Percentiles rank a stretch among this genome's conserved stretches.
These are phyloP conservation scores for Meghimatium bilineatum DNA, from an alignment of 2,888 invertebrate genomes.

Conservation along the genomic window DNA sequence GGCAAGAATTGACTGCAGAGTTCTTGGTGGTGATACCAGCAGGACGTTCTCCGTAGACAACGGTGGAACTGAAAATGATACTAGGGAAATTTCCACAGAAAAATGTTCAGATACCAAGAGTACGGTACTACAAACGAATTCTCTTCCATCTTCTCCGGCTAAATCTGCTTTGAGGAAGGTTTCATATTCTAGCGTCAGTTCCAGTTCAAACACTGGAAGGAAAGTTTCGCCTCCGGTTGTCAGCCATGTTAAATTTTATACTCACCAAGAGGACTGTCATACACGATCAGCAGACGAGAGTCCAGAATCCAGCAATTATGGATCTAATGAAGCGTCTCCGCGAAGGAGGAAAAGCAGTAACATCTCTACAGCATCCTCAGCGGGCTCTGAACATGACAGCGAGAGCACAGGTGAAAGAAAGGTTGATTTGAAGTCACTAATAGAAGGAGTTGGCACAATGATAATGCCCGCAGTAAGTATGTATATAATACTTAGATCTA, in stretches of 20 bases:
- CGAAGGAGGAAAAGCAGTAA: constrained; percentile 61
- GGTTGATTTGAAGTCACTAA: constrained; percentile 63
- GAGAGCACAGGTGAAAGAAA: constrained; percentile 57
- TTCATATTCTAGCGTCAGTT: constrained; percentile 16
- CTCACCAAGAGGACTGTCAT: not conserved
- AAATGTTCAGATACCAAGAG: not conserved
- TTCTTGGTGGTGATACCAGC: not conserved
- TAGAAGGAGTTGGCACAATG: constrained; percentile 70
- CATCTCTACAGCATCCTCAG: constrained; percentile 64
- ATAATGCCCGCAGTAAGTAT: constrained; percentile 69
- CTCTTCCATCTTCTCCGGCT: constrained; percentile 18
- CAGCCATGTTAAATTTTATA: constrained; percentile 47
- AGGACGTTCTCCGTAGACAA: not conserved
- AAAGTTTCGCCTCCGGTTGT: constrained; percentile 39
- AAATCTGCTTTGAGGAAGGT: constrained; percentile 35
- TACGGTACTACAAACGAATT: not conserved
- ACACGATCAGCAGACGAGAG: constrained; percentile 1
- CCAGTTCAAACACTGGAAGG: constrained; percentile 12
- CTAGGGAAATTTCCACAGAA: not conserved
- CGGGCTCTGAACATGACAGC: constrained; percentile 61
- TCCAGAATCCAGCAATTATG: constrained; percentile 49
- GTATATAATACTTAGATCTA: too few relatives aligned
- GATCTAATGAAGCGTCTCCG: constrained; percentile 50
- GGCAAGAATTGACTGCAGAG: not conserved
- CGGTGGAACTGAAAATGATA: not conserved